These are phyloP conservation scores for Heteromyza rotundicornis DNA, from an alignment of 2,888 invertebrate species.

Conservation along the genomic window DNA sequence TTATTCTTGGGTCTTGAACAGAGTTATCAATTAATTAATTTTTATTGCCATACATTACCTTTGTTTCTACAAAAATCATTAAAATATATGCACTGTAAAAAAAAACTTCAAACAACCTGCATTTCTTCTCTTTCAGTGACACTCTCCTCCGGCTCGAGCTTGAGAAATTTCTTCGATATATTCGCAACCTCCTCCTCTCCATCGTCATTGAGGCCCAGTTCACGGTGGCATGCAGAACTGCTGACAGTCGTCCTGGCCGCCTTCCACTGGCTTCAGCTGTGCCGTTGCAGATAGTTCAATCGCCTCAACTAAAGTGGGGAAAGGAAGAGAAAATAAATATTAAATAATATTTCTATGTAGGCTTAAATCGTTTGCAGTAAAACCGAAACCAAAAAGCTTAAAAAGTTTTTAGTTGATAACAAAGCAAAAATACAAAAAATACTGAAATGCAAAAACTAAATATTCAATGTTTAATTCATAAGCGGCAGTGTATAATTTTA, in stretches of 20 bases:
- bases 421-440: neutral
- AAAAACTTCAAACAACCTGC: too few relatives aligned
- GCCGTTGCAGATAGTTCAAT: conserved; percentile 66
- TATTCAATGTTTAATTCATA: neutral
- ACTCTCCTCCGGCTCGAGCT: conserved; percentile 54
- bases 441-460: neutral
- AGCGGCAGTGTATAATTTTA: neutral
- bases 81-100: too few relatives aligned
- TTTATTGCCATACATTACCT: too few relatives aligned
- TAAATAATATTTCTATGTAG: neutral
- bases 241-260: conserved; percentile 33
- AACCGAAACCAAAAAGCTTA: neutral
- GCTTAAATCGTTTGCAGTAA: neutral
- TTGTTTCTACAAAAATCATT: too few relatives aligned
- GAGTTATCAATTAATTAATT: too few relatives aligned
- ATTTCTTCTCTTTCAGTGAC: conserved; percentile 57
- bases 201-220: conserved; percentile 13
- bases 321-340: neutral
- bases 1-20: too few relatives aligned
- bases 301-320: neutral
- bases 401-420: neutral
- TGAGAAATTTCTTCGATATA: conserved; percentile 55
- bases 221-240: neutral
- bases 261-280: conserved; percentile 60
- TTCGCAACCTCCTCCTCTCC: conserved; percentile 46